phyloP scores from a whole-genome alignment of 1,140 invertebrate genomes.

The Chironomus striatipennis region DNA sequence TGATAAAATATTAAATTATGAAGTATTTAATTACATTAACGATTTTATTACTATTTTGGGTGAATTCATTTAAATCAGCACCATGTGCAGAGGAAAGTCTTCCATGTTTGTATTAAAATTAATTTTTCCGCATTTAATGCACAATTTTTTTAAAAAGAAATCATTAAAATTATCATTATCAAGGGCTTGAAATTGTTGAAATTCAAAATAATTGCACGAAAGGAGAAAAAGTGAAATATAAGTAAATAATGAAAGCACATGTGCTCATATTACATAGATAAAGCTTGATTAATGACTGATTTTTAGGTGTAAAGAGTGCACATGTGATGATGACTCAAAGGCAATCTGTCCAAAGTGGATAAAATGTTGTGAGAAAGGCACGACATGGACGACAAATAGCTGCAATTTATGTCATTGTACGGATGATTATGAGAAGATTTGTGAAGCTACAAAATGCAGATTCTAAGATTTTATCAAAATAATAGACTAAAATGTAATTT shows the following conservation, averaged over 20 bases:
- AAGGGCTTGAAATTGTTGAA: conserved; percentile 1
- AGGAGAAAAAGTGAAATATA: background rate
- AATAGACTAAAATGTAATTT: background rate
- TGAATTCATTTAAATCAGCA: background rate
- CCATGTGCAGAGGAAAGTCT: background rate
- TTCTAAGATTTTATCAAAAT: background rate
- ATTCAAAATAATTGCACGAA: background rate
- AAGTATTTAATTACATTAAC: too few relatives aligned
- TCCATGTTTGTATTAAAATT: background rate
- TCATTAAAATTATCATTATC: background rate
- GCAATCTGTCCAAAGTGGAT: background rate
- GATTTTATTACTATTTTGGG: too few relatives aligned
- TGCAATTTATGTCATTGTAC: background rate
- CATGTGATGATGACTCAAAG: background rate
- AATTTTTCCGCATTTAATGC: background rate
- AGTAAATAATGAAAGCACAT: too few relatives aligned
- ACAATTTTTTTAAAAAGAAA: background rate
- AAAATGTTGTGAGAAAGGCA: background rate
- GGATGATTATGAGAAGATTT: background rate
- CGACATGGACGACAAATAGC: background rate
- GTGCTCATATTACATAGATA: background rate
- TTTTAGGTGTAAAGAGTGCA: background rate
- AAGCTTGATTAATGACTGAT: background rate
- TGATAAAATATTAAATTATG: too few relatives aligned
- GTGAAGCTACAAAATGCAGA: background rate